Percentiles rank a stretch among this genome's conserved stretches.
Evolutionary conservation across 2,888 invertebrate species (phyloP).

Genomic region (Timema cristinae): DNA sequence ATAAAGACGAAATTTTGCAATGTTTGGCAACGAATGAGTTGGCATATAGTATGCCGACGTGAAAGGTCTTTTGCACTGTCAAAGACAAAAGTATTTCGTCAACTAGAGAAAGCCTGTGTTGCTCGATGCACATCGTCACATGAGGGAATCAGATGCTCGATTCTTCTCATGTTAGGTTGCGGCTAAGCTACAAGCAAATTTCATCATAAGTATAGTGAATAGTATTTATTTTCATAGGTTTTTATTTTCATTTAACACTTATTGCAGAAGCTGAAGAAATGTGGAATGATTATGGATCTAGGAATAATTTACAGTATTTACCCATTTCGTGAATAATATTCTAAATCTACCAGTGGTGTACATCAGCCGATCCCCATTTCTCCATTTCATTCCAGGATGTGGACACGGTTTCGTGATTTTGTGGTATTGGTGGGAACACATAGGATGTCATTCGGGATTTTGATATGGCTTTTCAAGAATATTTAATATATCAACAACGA

Average conservation of each 20-base stretch:
- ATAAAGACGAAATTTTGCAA: conserved; percentile 14
- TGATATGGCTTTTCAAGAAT: conserved; percentile 10
- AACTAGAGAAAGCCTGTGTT: neutral
- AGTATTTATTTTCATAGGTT: conserved; percentile 17
- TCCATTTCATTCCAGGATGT: conserved; percentile 17
- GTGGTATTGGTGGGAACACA: conserved; percentile 11
- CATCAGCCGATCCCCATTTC: neutral
- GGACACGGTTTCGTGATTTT: conserved; percentile 18
- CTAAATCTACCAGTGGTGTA: neutral
- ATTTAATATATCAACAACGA: neutral
- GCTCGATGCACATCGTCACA: conserved; percentile 12
- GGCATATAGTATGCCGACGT: neutral
- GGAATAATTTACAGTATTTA: conserved; percentile 1
- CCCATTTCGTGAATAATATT: neutral
- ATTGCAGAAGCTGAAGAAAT: conserved; percentile 7
- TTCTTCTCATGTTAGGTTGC: conserved; percentile 17
- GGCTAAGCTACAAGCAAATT: neutral
- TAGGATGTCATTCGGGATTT: conserved; percentile 14
- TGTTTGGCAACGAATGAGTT: neutral
- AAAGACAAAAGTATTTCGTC: conserved; percentile 12
- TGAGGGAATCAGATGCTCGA: conserved; percentile 17
- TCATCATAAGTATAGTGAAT: conserved; percentile 1
- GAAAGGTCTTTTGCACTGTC: conserved; percentile 7
- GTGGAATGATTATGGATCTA: conserved; percentile 14
- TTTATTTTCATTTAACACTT: neutral